Conservation (phyloP, 2,113 vertebrate genomes). For the Ellobius talpinus region DNA sequence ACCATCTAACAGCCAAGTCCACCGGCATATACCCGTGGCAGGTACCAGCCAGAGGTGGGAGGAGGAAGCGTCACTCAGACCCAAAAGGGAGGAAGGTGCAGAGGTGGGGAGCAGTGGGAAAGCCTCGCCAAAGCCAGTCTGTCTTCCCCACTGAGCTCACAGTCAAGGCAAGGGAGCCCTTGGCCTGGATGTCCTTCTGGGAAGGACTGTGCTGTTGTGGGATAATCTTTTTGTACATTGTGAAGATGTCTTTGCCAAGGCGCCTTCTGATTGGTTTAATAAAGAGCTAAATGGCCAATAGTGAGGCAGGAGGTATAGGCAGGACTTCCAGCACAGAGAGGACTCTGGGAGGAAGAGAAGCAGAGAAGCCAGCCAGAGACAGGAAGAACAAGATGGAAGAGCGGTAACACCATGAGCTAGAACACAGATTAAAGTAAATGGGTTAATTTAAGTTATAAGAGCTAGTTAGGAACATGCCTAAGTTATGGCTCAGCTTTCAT, state of each 20-base stretch:
- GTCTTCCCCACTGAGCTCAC: neutral
- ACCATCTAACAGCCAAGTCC: neutral
- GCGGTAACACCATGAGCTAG: neutral
- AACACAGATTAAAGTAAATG: neutral
- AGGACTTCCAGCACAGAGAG: neutral
- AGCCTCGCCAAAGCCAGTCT: neutral
- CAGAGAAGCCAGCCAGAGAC: neutral
- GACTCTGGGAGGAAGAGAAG: neutral
- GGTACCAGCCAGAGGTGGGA: neutral
- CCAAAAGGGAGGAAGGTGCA: accelerated
- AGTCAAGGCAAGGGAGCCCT: neutral
- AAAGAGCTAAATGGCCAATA: neutral
- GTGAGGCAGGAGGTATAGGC: neutral
- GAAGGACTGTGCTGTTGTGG: neutral
- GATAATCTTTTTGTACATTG: neutral
- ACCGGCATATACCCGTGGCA: neutral
- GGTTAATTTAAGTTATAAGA: neutral
- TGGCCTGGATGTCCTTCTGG: neutral
- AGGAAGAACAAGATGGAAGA: neutral
- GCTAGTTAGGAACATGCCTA: neutral
- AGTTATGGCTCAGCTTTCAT: neutral
- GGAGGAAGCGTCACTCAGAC: neutral
- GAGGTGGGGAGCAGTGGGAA: neutral
- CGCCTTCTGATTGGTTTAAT: neutral
- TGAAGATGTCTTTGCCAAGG: neutral